Conservation (phyloP, 2,888 invertebrate species). For the Eretmocerus hayati region DNA sequence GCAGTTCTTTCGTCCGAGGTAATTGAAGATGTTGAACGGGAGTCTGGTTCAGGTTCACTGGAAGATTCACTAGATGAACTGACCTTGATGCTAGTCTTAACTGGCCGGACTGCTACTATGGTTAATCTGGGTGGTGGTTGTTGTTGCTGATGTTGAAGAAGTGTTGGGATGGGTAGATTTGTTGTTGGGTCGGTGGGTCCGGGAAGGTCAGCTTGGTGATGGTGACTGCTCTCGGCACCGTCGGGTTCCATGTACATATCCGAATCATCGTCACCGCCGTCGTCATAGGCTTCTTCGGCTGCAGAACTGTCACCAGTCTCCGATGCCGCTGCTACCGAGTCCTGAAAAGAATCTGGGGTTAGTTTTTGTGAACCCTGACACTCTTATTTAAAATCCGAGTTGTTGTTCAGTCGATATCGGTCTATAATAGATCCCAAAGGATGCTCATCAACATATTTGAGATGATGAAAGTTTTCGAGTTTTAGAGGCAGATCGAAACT, state of each 20-base stretch:
- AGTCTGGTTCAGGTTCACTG: slow-evolving; percentile 8
- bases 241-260: slow-evolving; percentile 49
- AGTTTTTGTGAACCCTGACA: background rate
- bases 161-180: no score
- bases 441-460: no score
- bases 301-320: slow-evolving; percentile 38
- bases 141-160: slow-evolving; percentile 8
- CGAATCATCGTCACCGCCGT: slow-evolving; percentile 44
- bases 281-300: slow-evolving; percentile 41
- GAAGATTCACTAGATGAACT: slow-evolving; percentile 7
- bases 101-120: slow-evolving; percentile 24
- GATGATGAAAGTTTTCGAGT: no score
- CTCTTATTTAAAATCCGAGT: no score
- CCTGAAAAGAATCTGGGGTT: slow-evolving; percentile 33
- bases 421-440: no score
- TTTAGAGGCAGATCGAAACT: no score
- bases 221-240: slow-evolving; percentile 29
- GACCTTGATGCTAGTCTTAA: slow-evolving; percentile 24
- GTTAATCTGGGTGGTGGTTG: slow-evolving; percentile 7
- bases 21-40: slow-evolving; percentile 3
- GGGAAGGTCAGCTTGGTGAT: slow-evolving; percentile 14
- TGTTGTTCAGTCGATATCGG: no score
- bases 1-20: slow-evolving; percentile 15
- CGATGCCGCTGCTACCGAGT: slow-evolving; percentile 37
- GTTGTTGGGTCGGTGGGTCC: slow-evolving; percentile 3